Percentiles rank a stretch among this genome's conserved stretches.
Evolutionary conservation across 2,888 invertebrate species (phyloP).

Genomic region (Mylabris sibirica): DNA sequence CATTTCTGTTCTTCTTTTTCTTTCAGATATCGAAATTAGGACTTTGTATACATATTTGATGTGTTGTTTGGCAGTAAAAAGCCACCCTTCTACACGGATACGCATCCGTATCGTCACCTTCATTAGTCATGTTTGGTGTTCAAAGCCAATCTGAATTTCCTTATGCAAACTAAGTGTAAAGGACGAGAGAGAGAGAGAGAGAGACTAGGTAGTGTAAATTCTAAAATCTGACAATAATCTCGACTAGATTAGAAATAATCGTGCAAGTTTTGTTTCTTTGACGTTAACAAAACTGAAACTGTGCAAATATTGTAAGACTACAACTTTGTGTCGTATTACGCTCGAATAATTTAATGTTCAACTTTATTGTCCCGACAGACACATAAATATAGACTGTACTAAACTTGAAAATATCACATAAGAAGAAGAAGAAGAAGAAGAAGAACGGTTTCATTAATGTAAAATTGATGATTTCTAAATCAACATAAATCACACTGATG

Average conservation of each 20-base stretch:
- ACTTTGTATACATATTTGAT: too few relatives aligned
- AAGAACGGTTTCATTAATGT: constrained; percentile 11
- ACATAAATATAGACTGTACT: constrained; percentile 9
- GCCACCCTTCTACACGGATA: not conserved
- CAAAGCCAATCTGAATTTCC: not conserved
- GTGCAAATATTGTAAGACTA: not conserved
- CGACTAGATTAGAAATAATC: too few relatives aligned
- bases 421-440: not conserved
- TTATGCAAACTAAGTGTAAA: not conserved
- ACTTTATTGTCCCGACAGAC: constrained; percentile 14
- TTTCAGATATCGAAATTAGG: not conserved
- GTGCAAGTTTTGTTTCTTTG: too few relatives aligned
- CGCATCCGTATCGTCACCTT: not conserved
- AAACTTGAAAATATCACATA: constrained; percentile 9
- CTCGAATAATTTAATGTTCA: constrained; percentile 16
- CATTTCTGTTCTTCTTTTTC: not conserved
- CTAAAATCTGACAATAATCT: too few relatives aligned
- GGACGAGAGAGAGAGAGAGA: too few relatives aligned
- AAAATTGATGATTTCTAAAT: not conserved
- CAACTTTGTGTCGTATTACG: constrained; percentile 16
- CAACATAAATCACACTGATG: not conserved
- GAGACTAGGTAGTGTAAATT: too few relatives aligned
- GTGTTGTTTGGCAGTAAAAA: not conserved
- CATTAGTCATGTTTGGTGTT: not conserved
- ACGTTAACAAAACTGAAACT: too few relatives aligned